Base-by-base conservation (phyloP, 2,888 invertebrate species). In the Ceratothoa steindachneri region DNA sequence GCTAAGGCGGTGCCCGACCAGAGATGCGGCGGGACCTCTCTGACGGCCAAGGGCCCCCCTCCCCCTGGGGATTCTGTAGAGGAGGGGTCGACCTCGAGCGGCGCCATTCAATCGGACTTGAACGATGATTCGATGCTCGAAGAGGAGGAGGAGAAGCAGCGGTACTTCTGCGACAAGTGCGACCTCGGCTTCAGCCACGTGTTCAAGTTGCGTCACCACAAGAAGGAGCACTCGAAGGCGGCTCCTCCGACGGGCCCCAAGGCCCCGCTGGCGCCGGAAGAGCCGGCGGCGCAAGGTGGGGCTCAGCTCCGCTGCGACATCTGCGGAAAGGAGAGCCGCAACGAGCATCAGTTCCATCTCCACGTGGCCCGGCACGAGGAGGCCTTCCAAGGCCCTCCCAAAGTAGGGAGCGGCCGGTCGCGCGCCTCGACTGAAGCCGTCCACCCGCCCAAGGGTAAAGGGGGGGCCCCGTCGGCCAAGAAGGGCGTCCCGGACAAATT, bases 171-270 rank as follows among this genome's bases (percentile, higher is more conserved):
- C 67, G 73, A 74, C 29, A 30, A 60, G 15, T 79, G 78, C 67
- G 70, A 75, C 28, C 30, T 60, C 51, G 69, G 73, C 19, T 79
- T 79, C 60, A 79, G 72, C 64, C 73, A 71, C 51, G 53, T 52
- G 19, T 68, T 74, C 53, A 73, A 76, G 69, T 69, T 79, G 15
- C 71, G 72, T 19, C 75, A 74, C 65, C 78, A 79, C 66, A 69
- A 67, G 24, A 69, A 75, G 31, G 64, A 71, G 29, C 78, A 78
- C 65, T 64, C 66, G 52, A 71, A 51, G 30, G 65, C 69, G n/a
- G 67, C 19, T n/a, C 15, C 55, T 15, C 29, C 67, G n/a, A 41
- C 41, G 53, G 64, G 27, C 15, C 15, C 28, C 53, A 15, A 27
- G 29, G 28, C 24, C 27, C 15, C 22, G n/a, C 28, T 29, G 53